A percentile compares a stretch with the other conserved stretches of the same genome.
Conservation (phyloP, 2,797 vertebrate genomes). For the Erpetoichthys calabaricus region DNA sequence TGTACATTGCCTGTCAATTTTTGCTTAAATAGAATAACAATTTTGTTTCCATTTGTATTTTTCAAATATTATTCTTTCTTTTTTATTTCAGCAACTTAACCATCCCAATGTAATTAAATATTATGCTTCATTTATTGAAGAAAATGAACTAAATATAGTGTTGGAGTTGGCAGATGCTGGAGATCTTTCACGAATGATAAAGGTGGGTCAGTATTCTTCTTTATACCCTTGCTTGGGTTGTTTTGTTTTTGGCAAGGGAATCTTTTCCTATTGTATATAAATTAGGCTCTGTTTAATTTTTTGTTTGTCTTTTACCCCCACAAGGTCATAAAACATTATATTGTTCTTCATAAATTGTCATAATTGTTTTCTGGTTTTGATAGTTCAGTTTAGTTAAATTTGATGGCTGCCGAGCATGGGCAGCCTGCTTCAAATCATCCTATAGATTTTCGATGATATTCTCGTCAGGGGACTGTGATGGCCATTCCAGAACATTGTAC, state of each 20-base stretch:
- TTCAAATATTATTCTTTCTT: background rate
- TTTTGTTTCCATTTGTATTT: no score
- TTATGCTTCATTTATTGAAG: constrained; percentile 94
- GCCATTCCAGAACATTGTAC: no score
- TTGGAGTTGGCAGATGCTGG: constrained; percentile 92
- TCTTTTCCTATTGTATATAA: background rate
- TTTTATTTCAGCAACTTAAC: constrained; percentile 76
- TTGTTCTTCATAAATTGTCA: constrained; percentile 9
- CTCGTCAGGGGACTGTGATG: no score
- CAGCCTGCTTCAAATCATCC: no score
- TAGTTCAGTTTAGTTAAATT: no score
- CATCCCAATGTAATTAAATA: constrained; percentile 98
- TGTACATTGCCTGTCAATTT: no score
- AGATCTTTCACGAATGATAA: constrained; percentile 95
- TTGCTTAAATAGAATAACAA: no score
- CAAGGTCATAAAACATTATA: background rate
- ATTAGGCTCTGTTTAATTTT: no score
- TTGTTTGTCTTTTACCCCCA: no score
- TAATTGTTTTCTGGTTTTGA: no score
- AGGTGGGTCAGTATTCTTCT: constrained; percentile 48
- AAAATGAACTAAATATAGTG: constrained; percentile 94
- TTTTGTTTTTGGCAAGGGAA: background rate
- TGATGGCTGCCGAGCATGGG: no score
- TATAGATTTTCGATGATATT: no score
- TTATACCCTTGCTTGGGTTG: background rate